phyloP scores from a whole-genome alignment of 2,797 vertebrate species.

The Morus bassanus region DNA sequence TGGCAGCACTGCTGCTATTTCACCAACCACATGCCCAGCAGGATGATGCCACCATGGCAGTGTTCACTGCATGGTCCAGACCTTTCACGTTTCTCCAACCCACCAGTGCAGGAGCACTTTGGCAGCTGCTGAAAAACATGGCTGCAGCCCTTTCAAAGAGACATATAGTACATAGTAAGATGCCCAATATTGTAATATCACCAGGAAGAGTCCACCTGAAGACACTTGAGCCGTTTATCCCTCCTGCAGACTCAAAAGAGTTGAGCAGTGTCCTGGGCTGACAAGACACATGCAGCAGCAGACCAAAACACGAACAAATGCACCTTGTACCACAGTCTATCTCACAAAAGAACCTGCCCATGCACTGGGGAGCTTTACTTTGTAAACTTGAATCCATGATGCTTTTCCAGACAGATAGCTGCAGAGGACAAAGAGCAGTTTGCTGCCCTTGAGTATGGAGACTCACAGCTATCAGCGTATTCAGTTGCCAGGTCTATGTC shows the following conservation, averaged over 20 bases:
- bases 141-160: background rate
- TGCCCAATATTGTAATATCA: background rate
- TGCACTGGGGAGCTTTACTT: no score
- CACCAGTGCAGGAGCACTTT: fast-evolving
- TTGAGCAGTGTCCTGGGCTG: background rate
- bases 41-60: background rate
- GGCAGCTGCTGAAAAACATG: background rate
- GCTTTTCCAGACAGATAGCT: background rate
- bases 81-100: background rate
- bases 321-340: no score
- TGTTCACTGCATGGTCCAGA: background rate
- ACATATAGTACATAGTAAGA: background rate
- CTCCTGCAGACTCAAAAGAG: background rate
- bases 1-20: fast-evolving
- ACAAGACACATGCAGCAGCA: background rate
- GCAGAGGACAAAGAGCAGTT: background rate
- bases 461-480: background rate
- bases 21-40: background rate
- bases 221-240: background rate
- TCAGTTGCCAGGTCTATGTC: background rate
- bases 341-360: background rate
- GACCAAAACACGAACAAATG: background rate
- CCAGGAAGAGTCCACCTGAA: background rate
- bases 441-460: background rate
- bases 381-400: background rate